phyloP scores from a whole-genome alignment of 2,113 vertebrate genomes.

The Rhagologus leucostigma region DNA sequence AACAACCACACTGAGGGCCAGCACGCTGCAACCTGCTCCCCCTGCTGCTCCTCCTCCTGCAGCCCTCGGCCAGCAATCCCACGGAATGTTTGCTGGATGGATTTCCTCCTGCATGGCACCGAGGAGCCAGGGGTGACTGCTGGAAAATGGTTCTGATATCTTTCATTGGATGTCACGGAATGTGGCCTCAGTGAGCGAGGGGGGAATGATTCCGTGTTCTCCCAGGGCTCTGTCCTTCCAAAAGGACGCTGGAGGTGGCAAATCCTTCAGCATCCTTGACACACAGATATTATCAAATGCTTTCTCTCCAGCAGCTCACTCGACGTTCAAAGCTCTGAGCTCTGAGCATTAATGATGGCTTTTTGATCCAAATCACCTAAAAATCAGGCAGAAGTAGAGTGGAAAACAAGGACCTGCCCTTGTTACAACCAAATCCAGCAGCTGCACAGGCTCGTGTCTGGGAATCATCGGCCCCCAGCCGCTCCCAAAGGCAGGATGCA shows the following conservation, averaged over 20 bases:
- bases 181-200: fast-evolving
- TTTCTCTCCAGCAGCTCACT: neutral
- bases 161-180: fast-evolving
- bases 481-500: neutral
- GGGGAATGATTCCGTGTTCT: neutral
- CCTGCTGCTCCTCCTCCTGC: neutral
- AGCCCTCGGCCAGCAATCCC: neutral
- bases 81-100: neutral
- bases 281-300: neutral
- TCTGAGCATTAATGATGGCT: neutral
- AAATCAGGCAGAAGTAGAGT: neutral
- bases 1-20: conserved; percentile 39
- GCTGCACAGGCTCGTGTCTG: neutral
- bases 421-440: neutral
- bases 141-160: neutral
- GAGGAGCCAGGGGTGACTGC: neutral
- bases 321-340: neutral
- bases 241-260: neutral
- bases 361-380: neutral
- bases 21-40: conserved; percentile 39
- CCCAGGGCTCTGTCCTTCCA: neutral
- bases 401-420: neutral
- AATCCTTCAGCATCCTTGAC: neutral
- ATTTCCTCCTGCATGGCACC: neutral
- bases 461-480: neutral